phyloP scores from a whole-genome alignment of 2,797 vertebrate genomes.

The Babyrousa celebensis region DNA sequence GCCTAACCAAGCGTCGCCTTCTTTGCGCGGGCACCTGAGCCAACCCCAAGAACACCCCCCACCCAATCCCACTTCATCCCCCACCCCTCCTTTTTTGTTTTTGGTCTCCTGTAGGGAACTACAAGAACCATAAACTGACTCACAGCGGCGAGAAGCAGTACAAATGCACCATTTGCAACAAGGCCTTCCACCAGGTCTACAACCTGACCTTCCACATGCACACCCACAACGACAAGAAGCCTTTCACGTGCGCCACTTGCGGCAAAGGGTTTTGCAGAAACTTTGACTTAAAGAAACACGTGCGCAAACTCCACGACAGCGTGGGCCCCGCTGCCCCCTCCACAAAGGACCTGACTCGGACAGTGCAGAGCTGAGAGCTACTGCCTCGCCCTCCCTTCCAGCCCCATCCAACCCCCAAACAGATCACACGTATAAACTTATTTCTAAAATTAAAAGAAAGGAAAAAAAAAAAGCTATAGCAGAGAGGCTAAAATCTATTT shows the following conservation, averaged over 20 bases:
- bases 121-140: slow-evolving; percentile 97
- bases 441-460: slow-evolving; percentile 85
- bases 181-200: slow-evolving; percentile 97
- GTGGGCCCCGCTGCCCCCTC: slow-evolving; percentile 87
- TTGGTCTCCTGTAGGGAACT: slow-evolving; percentile 92
- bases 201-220: slow-evolving; percentile 97
- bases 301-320: slow-evolving; percentile 95
- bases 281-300: slow-evolving; percentile 97
- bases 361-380: slow-evolving; percentile 90
- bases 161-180: slow-evolving; percentile 96
- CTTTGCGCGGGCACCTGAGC: slow-evolving; percentile 28
- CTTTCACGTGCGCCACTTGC: slow-evolving; percentile 95
- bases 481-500: slow-evolving; percentile 88
- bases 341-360: slow-evolving; percentile 92
- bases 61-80: background rate
- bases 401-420: slow-evolving; percentile 64
- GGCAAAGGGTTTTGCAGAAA: slow-evolving; percentile 97
- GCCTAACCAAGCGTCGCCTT: slow-evolving; percentile 91
- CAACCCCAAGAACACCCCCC: background rate
- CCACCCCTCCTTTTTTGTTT: slow-evolving; percentile 46
- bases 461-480: slow-evolving; percentile 76
- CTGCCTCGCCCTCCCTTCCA: slow-evolving; percentile 53
- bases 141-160: slow-evolving; percentile 97
- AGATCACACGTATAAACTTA: slow-evolving; percentile 85
- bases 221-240: slow-evolving; percentile 97